These are phyloP conservation scores for Fistularia commersonii DNA, from an alignment of 2,797 vertebrate species.

Conservation along the genomic window DNA sequence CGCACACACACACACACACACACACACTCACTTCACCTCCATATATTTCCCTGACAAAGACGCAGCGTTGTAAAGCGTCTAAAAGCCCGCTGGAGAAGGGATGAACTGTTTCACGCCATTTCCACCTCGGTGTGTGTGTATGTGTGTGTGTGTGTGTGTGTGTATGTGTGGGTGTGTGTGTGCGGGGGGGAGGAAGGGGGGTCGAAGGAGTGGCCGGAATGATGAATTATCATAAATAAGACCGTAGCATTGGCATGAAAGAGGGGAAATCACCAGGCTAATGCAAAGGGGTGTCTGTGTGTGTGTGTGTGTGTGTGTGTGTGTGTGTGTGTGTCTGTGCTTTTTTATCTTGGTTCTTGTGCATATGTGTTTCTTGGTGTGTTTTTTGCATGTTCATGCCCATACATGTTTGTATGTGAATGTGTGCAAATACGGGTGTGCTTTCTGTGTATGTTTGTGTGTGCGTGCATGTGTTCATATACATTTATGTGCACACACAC, in stretches of 20 bases:
- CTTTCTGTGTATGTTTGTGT: no score
- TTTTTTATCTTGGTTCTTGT: no score
- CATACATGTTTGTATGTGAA: no score
- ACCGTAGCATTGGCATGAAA: constrained; percentile 70
- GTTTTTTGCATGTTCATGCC: no score
- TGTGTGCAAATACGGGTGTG: no score
- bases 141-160: no score
- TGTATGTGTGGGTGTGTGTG: no score
- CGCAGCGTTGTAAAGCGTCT: constrained; percentile 26
- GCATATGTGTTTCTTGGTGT: no score
- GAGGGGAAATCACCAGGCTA: constrained; percentile 50
- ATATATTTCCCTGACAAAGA: constrained; percentile 38
- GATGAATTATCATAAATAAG: constrained; percentile 73
- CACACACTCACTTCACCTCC: constrained; percentile 6
- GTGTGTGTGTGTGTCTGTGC: constrained; percentile 6
- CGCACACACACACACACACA: constrained; percentile 43
- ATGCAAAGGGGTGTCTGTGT: constrained; percentile 50
- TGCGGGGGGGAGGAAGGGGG: constrained; percentile 50
- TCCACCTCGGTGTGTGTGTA: constrained; percentile 1
- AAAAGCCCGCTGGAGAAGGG: constrained; percentile 38
- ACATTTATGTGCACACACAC: constrained; percentile 1
- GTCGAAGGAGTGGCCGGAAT: constrained; percentile 59
- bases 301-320: constrained; percentile 25
- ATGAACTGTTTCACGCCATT: constrained; percentile 35
- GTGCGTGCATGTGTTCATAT: no score